These are phyloP conservation scores for Ephialtes manifestator DNA, from an alignment of 2,888 invertebrate genomes.

Conservation along the genomic window DNA sequence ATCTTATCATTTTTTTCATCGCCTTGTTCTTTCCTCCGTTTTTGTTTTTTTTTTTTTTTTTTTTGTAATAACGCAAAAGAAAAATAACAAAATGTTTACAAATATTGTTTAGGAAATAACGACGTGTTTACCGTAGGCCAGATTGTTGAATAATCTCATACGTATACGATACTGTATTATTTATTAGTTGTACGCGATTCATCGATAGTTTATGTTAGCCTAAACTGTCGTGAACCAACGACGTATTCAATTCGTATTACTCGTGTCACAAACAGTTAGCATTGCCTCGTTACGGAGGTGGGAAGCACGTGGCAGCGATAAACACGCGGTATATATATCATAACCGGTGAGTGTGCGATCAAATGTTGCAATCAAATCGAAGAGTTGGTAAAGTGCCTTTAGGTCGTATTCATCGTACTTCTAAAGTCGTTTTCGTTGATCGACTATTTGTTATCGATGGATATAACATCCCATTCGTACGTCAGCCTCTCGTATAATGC, in stretches of 20 bases:
- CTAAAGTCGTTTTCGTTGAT: background rate
- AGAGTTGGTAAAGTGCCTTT: constrained; percentile 57
- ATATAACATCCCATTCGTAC: background rate
- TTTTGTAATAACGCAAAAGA: background rate
- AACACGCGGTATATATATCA: constrained; percentile 29
- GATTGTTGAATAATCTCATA: constrained; percentile 31
- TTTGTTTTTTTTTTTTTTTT: too few species aligned
- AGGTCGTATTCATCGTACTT: constrained; percentile 44
- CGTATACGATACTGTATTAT: background rate
- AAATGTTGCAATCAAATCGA: constrained; percentile 28
- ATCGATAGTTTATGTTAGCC: background rate
- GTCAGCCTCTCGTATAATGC: background rate
- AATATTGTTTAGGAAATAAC: background rate
- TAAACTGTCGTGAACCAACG: background rate
- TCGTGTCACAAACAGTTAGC: background rate
- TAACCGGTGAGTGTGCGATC: constrained; percentile 17
- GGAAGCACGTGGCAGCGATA: constrained; percentile 16
- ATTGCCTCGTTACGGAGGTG: background rate
- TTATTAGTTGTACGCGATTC: background rate
- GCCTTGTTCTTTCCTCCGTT: background rate
- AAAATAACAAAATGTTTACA: background rate
- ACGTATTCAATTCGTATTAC: background rate
- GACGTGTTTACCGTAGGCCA: constrained; percentile 30
- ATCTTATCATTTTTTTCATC: background rate
- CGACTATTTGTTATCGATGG: constrained; percentile 25